Evolutionary conservation across 2,888 invertebrate genomes (phyloP), one percentile per base, ranked within the genome.

Genomic region (Leuctra nigra): DNA sequence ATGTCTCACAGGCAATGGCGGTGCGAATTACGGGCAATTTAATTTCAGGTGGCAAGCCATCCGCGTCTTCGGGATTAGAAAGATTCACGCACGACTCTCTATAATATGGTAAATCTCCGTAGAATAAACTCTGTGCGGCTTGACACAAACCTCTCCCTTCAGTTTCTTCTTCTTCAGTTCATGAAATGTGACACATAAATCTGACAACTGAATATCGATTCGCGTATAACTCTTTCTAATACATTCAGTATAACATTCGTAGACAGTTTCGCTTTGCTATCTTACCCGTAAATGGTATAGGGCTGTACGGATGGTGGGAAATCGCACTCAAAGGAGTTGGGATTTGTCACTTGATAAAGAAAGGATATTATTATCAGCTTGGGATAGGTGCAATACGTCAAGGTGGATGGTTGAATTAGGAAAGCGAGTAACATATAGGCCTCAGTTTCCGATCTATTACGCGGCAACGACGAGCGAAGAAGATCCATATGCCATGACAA

Each of bases 111-210:
- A n/a, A n/a, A n/a, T n/a, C n/a, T n/a, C n/a, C n/a, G n/a, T n/a
- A n/a, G n/a, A n/a, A n/a, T n/a, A n/a, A n/a, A n/a, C n/a, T n/a
- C n/a, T n/a, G n/a, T n/a, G n/a, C n/a, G n/a, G n/a, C n/a, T n/a
- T n/a, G n/a, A n/a, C n/a, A n/a, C n/a, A n/a, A n/a, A n/a, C n/a
- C n/a, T n/a, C n/a, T n/a, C n/a, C n/a, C n/a, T n/a, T n/a, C n/a
- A n/a, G n/a, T n/a, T n/a, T n/a, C n/a, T n/a, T n/a, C n/a, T n/a
- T n/a, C n/a, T n/a, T n/a, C n/a, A n/a, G n/a, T n/a, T n/a, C n/a
- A n/a, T 47, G 53, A 53, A 50, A 52, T 53, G 56, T 59, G 59
- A 59, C 59, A 53, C 59, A 59, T 59, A 59, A 59, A 56, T 56
- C 56, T 54, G 59, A 59, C 59, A 56, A 53, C 36, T 54, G 48